phyloP scores from a whole-genome alignment of 2,113 vertebrate genomes.

The Chionis minor region DNA sequence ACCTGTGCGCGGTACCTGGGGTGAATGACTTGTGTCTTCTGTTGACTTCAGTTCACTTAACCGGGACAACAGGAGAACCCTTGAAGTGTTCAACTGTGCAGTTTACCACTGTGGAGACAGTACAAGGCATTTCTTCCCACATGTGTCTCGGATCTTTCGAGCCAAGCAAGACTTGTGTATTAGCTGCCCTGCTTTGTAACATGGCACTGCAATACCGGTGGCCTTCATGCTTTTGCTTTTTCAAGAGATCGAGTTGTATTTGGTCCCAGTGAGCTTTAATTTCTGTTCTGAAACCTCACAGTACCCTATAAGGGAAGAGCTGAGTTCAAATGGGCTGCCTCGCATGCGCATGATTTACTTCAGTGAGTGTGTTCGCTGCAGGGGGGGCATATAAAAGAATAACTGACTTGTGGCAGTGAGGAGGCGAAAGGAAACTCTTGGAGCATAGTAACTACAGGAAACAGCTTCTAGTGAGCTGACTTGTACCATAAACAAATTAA shows the following conservation, averaged over 20 bases:
- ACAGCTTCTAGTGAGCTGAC: not conserved
- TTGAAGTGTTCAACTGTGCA: not conserved
- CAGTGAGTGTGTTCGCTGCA: not conserved
- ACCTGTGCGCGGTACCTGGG: too few species aligned
- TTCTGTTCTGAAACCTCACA: not conserved
- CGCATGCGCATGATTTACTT: not conserved
- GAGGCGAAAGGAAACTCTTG: not conserved
- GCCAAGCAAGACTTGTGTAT: not conserved
- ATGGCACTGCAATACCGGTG: not conserved
- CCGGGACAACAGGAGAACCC: not conserved
- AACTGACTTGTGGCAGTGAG: not conserved
- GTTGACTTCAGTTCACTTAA: not conserved
- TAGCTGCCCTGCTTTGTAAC: not conserved
- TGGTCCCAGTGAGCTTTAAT: not conserved
- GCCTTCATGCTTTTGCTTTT: not conserved
- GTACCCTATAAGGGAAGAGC: not conserved
- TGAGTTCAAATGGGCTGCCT: not conserved
- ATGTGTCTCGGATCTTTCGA: not conserved
- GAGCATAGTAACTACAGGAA: not conserved
- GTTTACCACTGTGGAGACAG: rapidly evolving
- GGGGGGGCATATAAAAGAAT: not conserved
- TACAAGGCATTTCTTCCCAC: not conserved
- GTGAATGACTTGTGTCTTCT: not conserved
- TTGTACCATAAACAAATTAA: not conserved
- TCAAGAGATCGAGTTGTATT: not conserved